Conservation (phyloP, 2,888 invertebrate genomes). For the Lutraria lutraria region DNA sequence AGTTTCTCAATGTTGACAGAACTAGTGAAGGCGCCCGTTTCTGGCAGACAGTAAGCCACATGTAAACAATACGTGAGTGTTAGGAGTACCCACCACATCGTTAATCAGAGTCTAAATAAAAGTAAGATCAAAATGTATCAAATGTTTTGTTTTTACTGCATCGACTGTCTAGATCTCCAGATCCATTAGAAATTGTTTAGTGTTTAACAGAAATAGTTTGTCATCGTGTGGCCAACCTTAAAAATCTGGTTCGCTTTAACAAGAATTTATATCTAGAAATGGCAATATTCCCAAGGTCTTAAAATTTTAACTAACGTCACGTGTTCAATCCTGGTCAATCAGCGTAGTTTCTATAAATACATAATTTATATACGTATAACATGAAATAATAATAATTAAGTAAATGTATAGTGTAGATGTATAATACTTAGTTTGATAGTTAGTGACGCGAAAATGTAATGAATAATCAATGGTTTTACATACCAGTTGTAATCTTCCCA, state of each 20-base stretch:
- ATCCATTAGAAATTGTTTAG: background rate
- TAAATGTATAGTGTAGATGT: too few relatives aligned
- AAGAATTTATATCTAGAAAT: too few relatives aligned
- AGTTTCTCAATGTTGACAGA: conserved; percentile 76
- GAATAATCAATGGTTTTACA: background rate
- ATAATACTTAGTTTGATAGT: background rate
- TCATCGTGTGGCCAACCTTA: too few relatives aligned
- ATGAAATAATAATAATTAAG: too few relatives aligned
- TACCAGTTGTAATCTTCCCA: background rate
- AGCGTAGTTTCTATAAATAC: too few relatives aligned
- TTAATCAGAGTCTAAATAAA: background rate
- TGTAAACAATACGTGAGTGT: background rate
- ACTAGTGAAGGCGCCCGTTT: conserved; percentile 59
- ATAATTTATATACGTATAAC: too few relatives aligned
- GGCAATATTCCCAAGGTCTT: too few relatives aligned
- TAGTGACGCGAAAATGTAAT: background rate
- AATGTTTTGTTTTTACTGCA: background rate
- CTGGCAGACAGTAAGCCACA: background rate
- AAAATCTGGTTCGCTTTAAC: too few relatives aligned
- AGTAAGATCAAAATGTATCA: background rate
- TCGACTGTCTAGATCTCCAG: background rate
- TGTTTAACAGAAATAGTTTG: too few relatives aligned
- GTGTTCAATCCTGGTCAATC: too few relatives aligned
- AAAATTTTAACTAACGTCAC: too few relatives aligned
- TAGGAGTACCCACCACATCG: background rate